Base-by-base conservation (phyloP, 2,113 vertebrate species). In the Merops nubicus region DNA sequence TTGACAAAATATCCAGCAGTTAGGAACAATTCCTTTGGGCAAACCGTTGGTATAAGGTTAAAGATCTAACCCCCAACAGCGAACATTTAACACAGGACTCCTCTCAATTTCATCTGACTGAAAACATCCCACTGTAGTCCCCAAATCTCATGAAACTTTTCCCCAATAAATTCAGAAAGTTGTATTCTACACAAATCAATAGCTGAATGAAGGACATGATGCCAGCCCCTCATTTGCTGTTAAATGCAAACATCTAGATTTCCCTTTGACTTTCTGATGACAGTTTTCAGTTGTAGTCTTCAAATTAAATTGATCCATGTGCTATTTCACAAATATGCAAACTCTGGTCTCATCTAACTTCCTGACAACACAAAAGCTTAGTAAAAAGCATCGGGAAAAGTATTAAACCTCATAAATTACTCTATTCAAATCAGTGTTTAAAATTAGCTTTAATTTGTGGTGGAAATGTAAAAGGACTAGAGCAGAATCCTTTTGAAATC, bases 401-500 rank as follows among this genome's bases (percentile, higher is more conserved):
- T 80, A 90, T 56, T 89, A 88, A 90, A 33, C 26, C 38, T 95
- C 0, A 0, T 70, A 72, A 91, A 88, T 64, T n/a, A 91, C 65
- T 87, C 53, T 69, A 48, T 92, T 91, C 38, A 91, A 87, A 75
- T 69, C 40, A 60, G 19, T 59, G 28, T 54, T 85, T 82, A 76
- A 92, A 92, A 72, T 68, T 60, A 65, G 31, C 47, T 81, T 89
- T 43, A 54, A 5, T 86, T 92, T 48, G 26, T 60, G 48, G 33
- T 85, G 34, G 56, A 60, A 89, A 65, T 34, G 28, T 51, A 83
- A 0, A 33, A 43, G 47, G 26, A 63, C 47, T 65, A 11, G 42
- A 85, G 47, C 14, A 89, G 51, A 84, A 93, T 31, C 89, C 26
- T 63, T 92, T 8, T 81, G 89, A 93, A 92, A 93, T 84, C 51